Evolutionary conservation across 1,140 invertebrate genomes (phyloP), one percentile per base, ranked within the genome.

Genomic region (Diorhabda carinulata): DNA sequence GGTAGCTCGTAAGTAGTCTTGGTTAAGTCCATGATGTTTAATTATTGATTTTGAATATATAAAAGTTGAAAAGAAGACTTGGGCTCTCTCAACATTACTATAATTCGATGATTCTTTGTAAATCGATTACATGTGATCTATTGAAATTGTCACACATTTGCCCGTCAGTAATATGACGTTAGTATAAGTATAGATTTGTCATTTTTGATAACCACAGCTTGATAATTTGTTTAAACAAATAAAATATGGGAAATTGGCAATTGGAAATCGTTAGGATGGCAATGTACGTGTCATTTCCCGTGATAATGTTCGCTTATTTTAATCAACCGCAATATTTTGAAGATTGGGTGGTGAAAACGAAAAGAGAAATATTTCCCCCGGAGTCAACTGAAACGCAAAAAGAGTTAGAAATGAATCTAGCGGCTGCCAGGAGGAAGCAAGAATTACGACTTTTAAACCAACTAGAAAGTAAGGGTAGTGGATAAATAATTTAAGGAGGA

Each of bases 251-350:
- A 52, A 86, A 84, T 67, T 95, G 92, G 92, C 84, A 89, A 77
- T 80, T 94, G 60, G 93, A 96, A 85, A 86, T 93, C 4, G 85
- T 81, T 9, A 90, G 87, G 83, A 94, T 97, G 92, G 87, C 86
- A 42, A 76, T 94, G 68, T 96, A 95, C 76, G 90, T 95, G 83
- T 82, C 87, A 1, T 96, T 96, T 80, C 94, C 94, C 0, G 92
- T 96, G 3, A 83, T 78, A 3, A 74, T 92, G 8, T 96, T 96
- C 76, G 91, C 95, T 80, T 87, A 88, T 70, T 95, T 95, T 76
- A 95, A 96, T 80, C 91, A 94, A 76, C 90, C 93, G 4, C 84
- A 87, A 60, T 90, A 90, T 76, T 94, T 93, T 80, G 92, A 95
- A 79, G 86, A 91, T 67, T 92, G 87, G 87, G 87, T 94, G 5